These are phyloP conservation scores for Anolis carolinensis DNA, from an alignment of 2,113 vertebrate genomes.

Conservation along the genomic window DNA sequence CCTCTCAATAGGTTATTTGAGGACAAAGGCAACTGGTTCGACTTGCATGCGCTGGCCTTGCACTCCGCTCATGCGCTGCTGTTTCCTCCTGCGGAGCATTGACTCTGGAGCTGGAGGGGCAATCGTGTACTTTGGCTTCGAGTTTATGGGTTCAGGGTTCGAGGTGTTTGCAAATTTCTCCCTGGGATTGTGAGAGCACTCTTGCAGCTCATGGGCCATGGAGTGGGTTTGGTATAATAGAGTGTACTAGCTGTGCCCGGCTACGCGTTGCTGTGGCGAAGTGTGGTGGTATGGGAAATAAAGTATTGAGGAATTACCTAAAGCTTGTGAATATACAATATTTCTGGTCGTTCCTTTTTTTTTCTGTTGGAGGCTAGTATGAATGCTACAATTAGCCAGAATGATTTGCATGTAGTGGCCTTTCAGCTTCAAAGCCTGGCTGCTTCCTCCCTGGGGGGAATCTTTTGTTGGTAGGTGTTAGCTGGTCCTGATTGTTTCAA, in stretches of 20 bases:
- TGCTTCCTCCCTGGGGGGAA: no score
- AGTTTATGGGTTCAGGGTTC: neutral
- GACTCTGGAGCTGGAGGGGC: rapidly evolving
- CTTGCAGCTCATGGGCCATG: neutral
- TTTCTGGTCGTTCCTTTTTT: no score
- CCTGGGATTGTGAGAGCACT: neutral
- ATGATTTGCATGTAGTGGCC: no score
- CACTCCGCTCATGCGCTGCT: slow-evolving; percentile 27
- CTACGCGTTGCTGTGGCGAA: no score
- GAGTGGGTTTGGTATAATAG: neutral
- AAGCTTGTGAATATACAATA: no score
- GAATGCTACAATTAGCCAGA: no score
- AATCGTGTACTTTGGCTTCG: neutral
- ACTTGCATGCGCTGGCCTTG: neutral
- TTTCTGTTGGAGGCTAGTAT: no score
- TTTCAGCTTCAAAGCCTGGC: no score
- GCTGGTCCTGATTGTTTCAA: no score
- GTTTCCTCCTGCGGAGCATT: slow-evolving; percentile 10
- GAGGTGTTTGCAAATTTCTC: neutral
- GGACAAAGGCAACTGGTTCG: neutral
- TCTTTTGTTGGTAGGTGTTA: no score
- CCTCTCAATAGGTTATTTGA: neutral
- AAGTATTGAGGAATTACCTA: no score
- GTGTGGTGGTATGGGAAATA: no score
- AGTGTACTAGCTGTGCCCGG: neutral